Base-by-base conservation (phyloP, 1,140 invertebrate species). In the Drosophila serrata region DNA sequence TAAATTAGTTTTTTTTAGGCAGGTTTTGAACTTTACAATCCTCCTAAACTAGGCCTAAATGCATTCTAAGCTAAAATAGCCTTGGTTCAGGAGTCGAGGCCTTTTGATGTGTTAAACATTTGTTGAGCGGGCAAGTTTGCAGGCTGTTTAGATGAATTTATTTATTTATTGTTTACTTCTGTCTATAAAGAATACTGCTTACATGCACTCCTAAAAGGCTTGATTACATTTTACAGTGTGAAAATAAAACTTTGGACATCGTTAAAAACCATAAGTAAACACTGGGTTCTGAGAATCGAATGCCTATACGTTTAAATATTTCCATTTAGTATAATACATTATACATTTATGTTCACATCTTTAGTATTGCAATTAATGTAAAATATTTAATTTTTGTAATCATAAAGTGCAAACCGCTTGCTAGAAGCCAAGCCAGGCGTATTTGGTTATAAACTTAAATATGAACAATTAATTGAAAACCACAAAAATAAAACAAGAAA, bases 401-500 rank as follows among this genome's bases (percentile, higher is more conserved):
- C 22, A n/a, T 27, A 27, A 27, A 48, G 13, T 42, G 15, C 24
- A 58, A 58, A 19, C 9, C n/a, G 12, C 19, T 61, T 35, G 9
- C 45, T 7, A 48, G 33, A 55, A 55, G 35, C 19, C 35, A 37
- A 53, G 51, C 8, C 33, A 55, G 22, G 13, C 51, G 19, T 37
- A 55, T 53, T 35, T 17, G 8, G 17, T 31, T 35, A 15, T 35
- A 11, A 29, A 35, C 24, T 33, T 42, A 55, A 48, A 57, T 68
- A 22, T 56, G 29, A n/a, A 65, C 31, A 51, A 48, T 29, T 17
- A 48, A 17, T 35, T 42, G 29, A 51, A 69, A 69, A 80, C 82
- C 69, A 55, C 33, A 55, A n/a, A 63, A 58, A 24, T 3, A 24
- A 24, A 67, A 75, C 73, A 68, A 57, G 40, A 57, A 61, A 27